These are phyloP conservation scores for Scortum barcoo DNA, from an alignment of 2,113 vertebrate species.

Conservation along the genomic window DNA sequence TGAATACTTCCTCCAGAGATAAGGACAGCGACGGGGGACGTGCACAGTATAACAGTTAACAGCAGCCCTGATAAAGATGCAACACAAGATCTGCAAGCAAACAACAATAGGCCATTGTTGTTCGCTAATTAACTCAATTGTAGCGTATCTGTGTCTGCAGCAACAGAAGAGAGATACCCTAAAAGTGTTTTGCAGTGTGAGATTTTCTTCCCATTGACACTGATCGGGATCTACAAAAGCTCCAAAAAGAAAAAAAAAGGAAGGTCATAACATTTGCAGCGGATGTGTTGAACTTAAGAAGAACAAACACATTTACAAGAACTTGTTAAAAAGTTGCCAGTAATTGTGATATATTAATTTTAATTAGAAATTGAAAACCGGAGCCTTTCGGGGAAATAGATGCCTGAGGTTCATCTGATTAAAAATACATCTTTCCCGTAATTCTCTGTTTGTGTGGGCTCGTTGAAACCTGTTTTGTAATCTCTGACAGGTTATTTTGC, in stretches of 20 bases:
- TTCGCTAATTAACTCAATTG: conserved; percentile 32
- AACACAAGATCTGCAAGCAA: conserved; percentile 8
- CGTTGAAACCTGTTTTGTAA: conserved; percentile 18
- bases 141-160: background rate
- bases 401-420: background rate
- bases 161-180: background rate
- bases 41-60: background rate
- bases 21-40: background rate
- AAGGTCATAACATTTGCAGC: background rate
- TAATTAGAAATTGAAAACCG: background rate
- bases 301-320: background rate
- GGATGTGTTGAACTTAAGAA: background rate
- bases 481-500: conserved; percentile 37
- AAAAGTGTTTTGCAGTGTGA: background rate
- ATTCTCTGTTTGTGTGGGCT: background rate
- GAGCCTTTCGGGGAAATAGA: background rate
- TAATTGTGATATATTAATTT: background rate
- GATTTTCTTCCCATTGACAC: background rate
- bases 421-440: background rate
- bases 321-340: background rate
- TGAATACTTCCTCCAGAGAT: too few relatives aligned
- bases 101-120: conserved; percentile 23
- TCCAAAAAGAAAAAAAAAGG: too few relatives aligned
- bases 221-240: background rate
- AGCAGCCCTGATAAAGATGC: conserved; percentile 22